A percentile compares a stretch with the other conserved stretches of the same genome.
Conservation (phyloP, 2,113 vertebrate species). For the Neofelis nebulosa region DNA sequence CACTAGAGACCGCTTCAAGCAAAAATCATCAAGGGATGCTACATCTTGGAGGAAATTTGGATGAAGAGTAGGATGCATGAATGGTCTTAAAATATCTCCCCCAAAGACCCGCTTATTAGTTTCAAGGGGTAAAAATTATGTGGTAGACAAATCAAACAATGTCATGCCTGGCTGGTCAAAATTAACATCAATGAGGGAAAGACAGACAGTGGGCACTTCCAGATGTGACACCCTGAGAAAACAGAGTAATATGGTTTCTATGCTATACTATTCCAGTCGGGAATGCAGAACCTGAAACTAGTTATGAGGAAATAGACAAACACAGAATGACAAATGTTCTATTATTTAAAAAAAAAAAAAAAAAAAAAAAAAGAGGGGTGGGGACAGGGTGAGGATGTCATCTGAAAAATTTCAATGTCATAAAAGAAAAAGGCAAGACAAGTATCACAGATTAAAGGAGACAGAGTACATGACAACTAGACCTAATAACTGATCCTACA, state of each 20-base stretch:
- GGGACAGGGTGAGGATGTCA: background rate
- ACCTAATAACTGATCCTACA: background rate
- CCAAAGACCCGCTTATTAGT: background rate
- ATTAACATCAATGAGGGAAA: constrained; percentile 4
- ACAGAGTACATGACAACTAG: background rate
- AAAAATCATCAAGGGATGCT: constrained; percentile 4
- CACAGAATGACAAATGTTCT: background rate
- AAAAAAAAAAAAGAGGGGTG: background rate
- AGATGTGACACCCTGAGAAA: background rate
- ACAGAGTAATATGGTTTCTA: background rate
- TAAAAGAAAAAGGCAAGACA: constrained; percentile 49
- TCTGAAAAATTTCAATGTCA: constrained; percentile 8
- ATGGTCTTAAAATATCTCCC: background rate
- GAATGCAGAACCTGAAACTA: constrained; percentile 5
- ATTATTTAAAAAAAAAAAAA: background rate
- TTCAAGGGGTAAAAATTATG: background rate
- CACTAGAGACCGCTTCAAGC: background rate
- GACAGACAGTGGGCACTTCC: background rate
- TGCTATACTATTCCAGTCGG: background rate
- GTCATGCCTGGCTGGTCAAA: background rate
- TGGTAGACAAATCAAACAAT: background rate
- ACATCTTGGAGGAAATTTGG: background rate
- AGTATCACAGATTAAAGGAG: background rate
- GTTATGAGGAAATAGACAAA: background rate
- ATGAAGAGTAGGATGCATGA: background rate